Conservation (phyloP, 2,113 vertebrate genomes). For the Cathartes aura region DNA sequence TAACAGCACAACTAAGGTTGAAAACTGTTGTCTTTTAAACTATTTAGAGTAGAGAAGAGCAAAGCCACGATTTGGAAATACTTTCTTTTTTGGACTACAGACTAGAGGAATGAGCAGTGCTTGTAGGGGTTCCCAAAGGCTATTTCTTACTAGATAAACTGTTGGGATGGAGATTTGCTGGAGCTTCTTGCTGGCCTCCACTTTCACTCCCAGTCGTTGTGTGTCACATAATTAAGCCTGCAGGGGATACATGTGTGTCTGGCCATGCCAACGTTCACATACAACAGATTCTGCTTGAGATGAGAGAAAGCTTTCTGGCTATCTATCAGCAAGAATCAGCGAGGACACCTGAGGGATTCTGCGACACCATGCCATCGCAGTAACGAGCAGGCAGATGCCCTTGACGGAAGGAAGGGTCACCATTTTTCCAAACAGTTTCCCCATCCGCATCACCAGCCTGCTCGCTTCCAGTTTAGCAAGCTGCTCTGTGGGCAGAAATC, state of each 20-base stretch:
- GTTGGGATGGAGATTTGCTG: background rate
- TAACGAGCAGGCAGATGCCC: background rate
- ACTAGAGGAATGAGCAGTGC: background rate
- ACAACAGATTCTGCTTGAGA: background rate
- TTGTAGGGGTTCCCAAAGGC: background rate
- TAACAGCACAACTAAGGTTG: background rate
- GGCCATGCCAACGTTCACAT: fast-evolving
- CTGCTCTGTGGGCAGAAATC: background rate
- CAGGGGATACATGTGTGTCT: background rate
- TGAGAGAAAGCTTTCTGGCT: background rate
- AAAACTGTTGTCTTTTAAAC: background rate
- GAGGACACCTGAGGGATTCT: background rate
- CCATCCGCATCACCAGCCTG: background rate
- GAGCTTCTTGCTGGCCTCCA: background rate
- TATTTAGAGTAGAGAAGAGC: background rate
- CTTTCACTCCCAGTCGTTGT: background rate
- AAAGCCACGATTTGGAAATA: background rate
- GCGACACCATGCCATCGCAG: background rate
- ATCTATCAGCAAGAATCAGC: background rate
- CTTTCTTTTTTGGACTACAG: background rate
- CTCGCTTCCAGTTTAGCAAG: background rate
- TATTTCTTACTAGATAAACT: background rate
- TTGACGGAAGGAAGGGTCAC: background rate
- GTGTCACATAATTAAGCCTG: background rate
- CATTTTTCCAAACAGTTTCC: slow-evolving; percentile 15